Evolutionary conservation across 2,113 vertebrate species (phyloP).

Genomic region (Hepsetus odoe): DNA sequence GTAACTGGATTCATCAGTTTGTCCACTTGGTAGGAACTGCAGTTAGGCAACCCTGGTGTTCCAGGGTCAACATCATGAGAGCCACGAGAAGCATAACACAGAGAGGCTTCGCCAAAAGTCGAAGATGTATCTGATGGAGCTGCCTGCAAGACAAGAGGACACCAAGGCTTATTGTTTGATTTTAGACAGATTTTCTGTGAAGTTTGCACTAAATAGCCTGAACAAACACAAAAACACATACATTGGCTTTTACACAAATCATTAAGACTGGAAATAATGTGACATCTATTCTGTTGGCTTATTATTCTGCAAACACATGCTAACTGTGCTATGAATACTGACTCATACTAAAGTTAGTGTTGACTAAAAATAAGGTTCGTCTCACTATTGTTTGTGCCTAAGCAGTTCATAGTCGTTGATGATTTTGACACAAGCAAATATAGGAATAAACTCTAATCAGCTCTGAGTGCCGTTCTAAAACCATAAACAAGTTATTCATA

Average conservation of each 20-base stretch:
- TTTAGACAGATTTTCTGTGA: not conserved
- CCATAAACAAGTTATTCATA: not conserved
- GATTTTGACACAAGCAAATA: too few species aligned
- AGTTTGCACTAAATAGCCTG: not conserved
- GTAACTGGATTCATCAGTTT: conserved; percentile 60
- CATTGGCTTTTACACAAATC: too few species aligned
- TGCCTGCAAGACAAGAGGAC: conserved; percentile 73
- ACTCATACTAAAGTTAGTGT: not conserved
- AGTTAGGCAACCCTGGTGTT: conserved; percentile 58
- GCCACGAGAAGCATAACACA: conserved; percentile 56
- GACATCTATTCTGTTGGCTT: too few species aligned
- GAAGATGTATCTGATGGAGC: conserved; percentile 70
- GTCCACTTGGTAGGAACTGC: conserved; percentile 64
- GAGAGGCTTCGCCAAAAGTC: conserved; percentile 63
- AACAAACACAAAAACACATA: not conserved
- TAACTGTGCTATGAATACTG: not conserved
- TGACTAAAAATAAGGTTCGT: not conserved
- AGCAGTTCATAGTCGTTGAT: too few species aligned
- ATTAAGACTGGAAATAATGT: too few species aligned
- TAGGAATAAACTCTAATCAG: not conserved
- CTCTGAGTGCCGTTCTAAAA: not conserved
- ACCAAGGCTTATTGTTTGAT: not conserved
- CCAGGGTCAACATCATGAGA: conserved; percentile 56
- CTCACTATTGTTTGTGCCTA: not conserved
- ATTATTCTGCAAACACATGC: too few species aligned